Percentiles rank a stretch among this genome's conserved stretches.
These are phyloP conservation scores for Drosophila gaucha DNA, from an alignment of 2,888 invertebrate genomes.

Conservation along the genomic window DNA sequence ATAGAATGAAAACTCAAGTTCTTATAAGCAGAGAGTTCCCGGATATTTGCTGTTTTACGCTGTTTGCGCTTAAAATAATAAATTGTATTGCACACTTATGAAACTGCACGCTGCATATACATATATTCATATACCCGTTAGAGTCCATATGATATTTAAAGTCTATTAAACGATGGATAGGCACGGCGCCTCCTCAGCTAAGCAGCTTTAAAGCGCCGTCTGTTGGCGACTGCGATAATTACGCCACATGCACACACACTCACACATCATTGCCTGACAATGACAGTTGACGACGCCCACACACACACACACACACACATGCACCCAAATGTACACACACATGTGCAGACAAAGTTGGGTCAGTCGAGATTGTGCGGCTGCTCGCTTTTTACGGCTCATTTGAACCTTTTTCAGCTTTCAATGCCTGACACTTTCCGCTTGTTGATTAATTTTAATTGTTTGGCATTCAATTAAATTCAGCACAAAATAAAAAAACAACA, in stretches of 20 bases:
- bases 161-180: constrained; percentile 55
- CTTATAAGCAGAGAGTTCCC: too few species aligned
- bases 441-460: constrained; percentile 43
- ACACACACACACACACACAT: background rate
- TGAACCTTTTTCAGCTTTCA: constrained; percentile 47
- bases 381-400: constrained; percentile 58
- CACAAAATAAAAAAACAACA: too few species aligned
- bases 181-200: constrained; percentile 48
- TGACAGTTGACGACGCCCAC: constrained; percentile 25
- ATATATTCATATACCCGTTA: background rate
- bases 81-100: too few species aligned
- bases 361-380: constrained; percentile 21
- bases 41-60: too few species aligned
- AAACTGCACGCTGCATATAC: background rate
- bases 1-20: too few species aligned
- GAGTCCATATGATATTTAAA: constrained; percentile 62
- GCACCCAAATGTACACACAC: background rate
- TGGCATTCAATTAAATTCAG: constrained; percentile 48
- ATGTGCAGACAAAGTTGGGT: constrained; percentile 19
- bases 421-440: constrained; percentile 31
- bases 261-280: constrained; percentile 27
- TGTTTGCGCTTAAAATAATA: too few species aligned
- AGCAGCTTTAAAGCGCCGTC: constrained; percentile 56
- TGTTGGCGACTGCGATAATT: constrained; percentile 51
- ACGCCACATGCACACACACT: constrained; percentile 14